Base-by-base conservation (phyloP, 1,140 invertebrate genomes). In the Gonioctena quinquepunctata region DNA sequence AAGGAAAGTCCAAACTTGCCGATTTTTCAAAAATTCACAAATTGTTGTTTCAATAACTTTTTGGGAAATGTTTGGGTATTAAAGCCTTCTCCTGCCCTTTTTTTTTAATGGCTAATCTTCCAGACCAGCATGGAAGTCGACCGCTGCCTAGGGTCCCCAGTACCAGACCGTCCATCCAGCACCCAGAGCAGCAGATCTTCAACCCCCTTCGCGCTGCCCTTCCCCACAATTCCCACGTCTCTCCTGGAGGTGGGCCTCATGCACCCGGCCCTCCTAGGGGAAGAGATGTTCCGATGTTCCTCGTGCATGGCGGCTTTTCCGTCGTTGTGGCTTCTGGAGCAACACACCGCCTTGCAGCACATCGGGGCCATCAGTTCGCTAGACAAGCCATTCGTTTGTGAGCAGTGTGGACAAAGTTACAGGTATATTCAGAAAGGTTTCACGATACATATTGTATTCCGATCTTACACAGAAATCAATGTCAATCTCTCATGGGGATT, bases 311-410 rank as follows among this genome's bases (percentile, higher is more conserved):
- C 93, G 1, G 91, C 89, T 6, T 94, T 94, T 77, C 93, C 93
- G 11, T 92, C 92, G 4, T 86, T 90, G 0, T 93, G 92, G 92
- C 85, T 94, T 5, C 83, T 94, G 19, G 92, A 94, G 80, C 89
- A 93, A 68, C 93, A 94, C 76, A 91, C 91, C 1, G 88, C 92
- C 1, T 82, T 94, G 0, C 93, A 94, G 79, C 93, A 94, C 81
- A 77, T 81, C 50, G 77, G 77, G 48, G 60, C 72, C 2, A 71
- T 85, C 16, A 82, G 71, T n/a, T 52, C 49, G 5, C 90, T 93
- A 74, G 93, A 95, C 80, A 96, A 95, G 78, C 93, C 93, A n/a
- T 95, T 94, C 84, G 93, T 94, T 7, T 96, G 94, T 84, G 93
- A 95, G 76, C 93, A 95, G 78, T 96, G 94, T 82, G 94, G 94